phyloP scores from a whole-genome alignment of 2,113 vertebrate genomes.

The Campylomormyrus numenius region DNA sequence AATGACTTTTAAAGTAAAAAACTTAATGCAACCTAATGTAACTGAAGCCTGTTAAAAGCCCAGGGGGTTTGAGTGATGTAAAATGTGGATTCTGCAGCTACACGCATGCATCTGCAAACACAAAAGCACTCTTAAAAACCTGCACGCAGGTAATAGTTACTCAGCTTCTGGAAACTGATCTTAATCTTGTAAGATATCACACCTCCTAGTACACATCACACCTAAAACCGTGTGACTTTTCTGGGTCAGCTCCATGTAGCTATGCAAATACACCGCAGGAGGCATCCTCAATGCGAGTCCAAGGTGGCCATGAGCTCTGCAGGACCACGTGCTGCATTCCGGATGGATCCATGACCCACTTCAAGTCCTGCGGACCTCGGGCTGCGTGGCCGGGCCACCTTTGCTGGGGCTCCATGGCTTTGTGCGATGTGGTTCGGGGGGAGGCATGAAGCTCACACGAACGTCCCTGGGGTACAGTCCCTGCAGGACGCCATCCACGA shows the following conservation, averaged over 20 bases:
- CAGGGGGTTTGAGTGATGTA: background rate
- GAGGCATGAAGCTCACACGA: conserved; percentile 51
- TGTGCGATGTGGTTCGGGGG: background rate
- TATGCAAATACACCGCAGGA: background rate
- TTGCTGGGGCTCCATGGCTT: conserved; percentile 25
- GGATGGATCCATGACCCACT: background rate
- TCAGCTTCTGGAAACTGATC: background rate
- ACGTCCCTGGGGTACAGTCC: conserved; percentile 58
- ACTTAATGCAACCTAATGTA: background rate
- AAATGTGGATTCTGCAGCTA: background rate
- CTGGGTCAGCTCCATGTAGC: background rate
- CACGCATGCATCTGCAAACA: background rate
- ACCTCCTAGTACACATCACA: background rate
- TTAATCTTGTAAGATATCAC: background rate
- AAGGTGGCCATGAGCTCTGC: background rate
- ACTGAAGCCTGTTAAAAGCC: background rate
- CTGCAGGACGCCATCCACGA: conserved; percentile 60
- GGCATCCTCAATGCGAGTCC: background rate
- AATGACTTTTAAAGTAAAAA: background rate
- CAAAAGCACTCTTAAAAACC: background rate
- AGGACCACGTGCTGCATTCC: background rate
- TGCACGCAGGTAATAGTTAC: background rate
- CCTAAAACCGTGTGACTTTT: background rate
- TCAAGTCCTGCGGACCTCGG: conserved; percentile 19
- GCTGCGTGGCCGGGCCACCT: background rate